These are phyloP conservation scores for Papilio demoleus DNA, from an alignment of 2,888 invertebrate genomes.

Conservation along the genomic window DNA sequence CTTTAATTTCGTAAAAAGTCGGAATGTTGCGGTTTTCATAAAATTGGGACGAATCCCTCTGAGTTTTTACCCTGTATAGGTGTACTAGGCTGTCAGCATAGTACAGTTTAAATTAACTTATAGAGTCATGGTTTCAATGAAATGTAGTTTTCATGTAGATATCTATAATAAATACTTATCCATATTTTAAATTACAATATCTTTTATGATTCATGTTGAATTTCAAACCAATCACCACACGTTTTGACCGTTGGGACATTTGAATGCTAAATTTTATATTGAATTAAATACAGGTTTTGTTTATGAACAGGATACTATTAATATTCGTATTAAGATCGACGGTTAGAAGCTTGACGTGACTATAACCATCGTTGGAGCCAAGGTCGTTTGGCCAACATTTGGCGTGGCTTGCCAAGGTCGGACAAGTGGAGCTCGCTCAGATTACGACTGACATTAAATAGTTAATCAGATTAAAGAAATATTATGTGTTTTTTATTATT, in stretches of 20 bases:
- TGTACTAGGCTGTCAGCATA: background rate
- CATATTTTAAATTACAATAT: background rate
- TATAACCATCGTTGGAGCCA: slow-evolving; percentile 70
- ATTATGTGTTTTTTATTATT: background rate
- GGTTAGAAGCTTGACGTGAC: slow-evolving; percentile 57
- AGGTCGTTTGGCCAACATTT: slow-evolving; percentile 73
- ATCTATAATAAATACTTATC: too few species aligned
- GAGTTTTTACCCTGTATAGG: background rate
- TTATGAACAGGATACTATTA: slow-evolving; percentile 35
- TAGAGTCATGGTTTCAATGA: background rate
- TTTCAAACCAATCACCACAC: background rate
- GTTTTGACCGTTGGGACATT: slow-evolving; percentile 5
- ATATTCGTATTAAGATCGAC: slow-evolving; percentile 28
- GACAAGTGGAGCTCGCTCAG: slow-evolving; percentile 41
- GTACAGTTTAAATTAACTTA: background rate
- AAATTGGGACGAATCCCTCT: slow-evolving; percentile 1
- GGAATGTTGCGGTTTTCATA: slow-evolving; percentile 5
- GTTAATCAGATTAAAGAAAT: slow-evolving; percentile 22
- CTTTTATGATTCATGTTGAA: background rate
- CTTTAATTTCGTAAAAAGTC: slow-evolving; percentile 20
- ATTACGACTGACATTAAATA: slow-evolving; percentile 24
- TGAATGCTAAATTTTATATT: slow-evolving; percentile 20
- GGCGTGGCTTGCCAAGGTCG: slow-evolving; percentile 69
- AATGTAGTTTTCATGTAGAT: too few species aligned
- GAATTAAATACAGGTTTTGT: slow-evolving; percentile 26